phyloP scores from a whole-genome alignment of 1,140 invertebrate species.

The Steinernema feltiae region DNA sequence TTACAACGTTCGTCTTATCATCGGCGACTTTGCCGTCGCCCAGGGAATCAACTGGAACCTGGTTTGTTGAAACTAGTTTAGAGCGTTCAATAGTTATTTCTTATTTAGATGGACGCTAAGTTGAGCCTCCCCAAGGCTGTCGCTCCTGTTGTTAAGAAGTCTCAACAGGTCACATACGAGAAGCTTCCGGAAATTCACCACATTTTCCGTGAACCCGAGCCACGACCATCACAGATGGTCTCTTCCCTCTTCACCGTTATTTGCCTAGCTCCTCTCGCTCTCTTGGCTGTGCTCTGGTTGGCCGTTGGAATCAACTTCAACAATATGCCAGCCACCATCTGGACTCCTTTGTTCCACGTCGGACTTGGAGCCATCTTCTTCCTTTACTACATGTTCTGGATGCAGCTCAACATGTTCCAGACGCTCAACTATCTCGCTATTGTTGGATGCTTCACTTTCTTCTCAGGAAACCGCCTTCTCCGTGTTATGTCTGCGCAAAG shows the following conservation, averaged over 20 bases:
- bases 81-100: slow-evolving; percentile 10
- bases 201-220: slow-evolving; percentile 83
- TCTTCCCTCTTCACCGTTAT: slow-evolving; percentile 83
- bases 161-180: slow-evolving; percentile 45
- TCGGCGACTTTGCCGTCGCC: slow-evolving; percentile 81
- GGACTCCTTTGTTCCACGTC: slow-evolving; percentile 77
- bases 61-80: slow-evolving; percentile 54
- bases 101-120: slow-evolving; percentile 32
- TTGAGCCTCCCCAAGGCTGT: slow-evolving; percentile 25
- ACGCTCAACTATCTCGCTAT: slow-evolving; percentile 82
- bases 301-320: slow-evolving; percentile 81
- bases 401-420: slow-evolving; percentile 86
- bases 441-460: slow-evolving; percentile 76
- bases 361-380: slow-evolving; percentile 75
- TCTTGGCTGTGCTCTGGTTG: slow-evolving; percentile 79
- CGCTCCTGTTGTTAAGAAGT: slow-evolving; percentile 32
- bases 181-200: slow-evolving; percentile 65
- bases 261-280: slow-evolving; percentile 72
- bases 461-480: slow-evolving; percentile 82
- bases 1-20: slow-evolving; percentile 76
- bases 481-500: slow-evolving; percentile 65
- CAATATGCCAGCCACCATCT: slow-evolving; percentile 72
- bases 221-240: slow-evolving; percentile 75
- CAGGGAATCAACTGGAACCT: slow-evolving; percentile 82
- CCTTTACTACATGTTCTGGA: slow-evolving; percentile 82